Evolutionary conservation across 2,888 invertebrate genomes (phyloP), one percentile per base, ranked within the genome.

Genomic region (Drosophila affinis): DNA sequence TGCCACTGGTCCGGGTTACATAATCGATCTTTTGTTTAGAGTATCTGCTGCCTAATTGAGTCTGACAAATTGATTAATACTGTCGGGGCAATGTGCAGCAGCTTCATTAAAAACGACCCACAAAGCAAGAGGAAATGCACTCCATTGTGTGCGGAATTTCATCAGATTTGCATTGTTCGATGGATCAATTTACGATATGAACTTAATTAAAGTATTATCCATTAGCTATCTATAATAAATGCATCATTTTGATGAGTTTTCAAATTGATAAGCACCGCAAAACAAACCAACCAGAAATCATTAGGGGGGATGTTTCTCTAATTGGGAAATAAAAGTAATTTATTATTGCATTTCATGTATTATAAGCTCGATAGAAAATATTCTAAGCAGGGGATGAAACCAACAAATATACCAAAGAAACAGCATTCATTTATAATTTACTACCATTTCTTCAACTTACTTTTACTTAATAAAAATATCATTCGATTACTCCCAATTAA

Each of bases 1-100:
- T 55, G 54, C 46, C 51, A 65, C 55, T 65, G 55, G 29, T 17
- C 27, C 47, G 54, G 21, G 32, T 70, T 70, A 70, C 52, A 54
- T 57, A 71, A 71, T 60, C 55, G 29, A 59, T 51, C 70, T 61
- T 61, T 68, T 57, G 70, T 45, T 69, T 69, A 71, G 69, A 56
- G 47, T 14, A 39, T 49, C 61, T 21, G 51, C 29, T 34, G 56
- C 69, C 29, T 69, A 69, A 71, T 69, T 62, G 56, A 47, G 70
- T 54, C 70, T 61, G 56, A 45, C 62, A 32, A 70, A 71, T 71
- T 71, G 72, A 71, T 72, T 72, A 63, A 72, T 49, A 27, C 17
- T 34, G 29, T 27, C 24, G n/a, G 12, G 57, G 57, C 39, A 14
- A 18, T 72, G 54, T 39, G 29, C 21, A 27, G 70, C 51, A 17